Evolutionary conservation across 2,797 vertebrate species (phyloP).

Genomic region (Sebastes matsubarae): DNA sequence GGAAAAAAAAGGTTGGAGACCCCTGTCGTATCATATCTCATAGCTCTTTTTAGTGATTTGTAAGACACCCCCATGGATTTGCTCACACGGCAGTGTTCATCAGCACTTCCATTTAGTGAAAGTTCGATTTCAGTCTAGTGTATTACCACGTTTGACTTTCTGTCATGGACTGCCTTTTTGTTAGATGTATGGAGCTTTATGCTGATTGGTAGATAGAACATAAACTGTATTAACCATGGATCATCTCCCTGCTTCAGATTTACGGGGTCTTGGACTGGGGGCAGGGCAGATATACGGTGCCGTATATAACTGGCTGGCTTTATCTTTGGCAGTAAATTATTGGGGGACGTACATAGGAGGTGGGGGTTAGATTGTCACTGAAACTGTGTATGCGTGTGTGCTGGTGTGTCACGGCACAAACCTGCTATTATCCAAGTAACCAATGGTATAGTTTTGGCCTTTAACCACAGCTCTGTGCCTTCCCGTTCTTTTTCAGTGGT

Average conservation of each 20-base stretch:
- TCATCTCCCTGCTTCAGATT: conserved; percentile 20
- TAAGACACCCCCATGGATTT: background rate
- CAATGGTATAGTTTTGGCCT: conserved; percentile 1
- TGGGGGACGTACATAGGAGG: background rate
- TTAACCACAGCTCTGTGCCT: background rate
- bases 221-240: conserved; percentile 1
- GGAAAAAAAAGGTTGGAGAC: no score
- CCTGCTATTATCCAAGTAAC: conserved; percentile 22
- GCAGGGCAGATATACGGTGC: conserved; percentile 2
- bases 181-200: conserved; percentile 2
- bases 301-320: conserved; percentile 1
- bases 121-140: conserved; percentile 10
- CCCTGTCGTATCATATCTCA: background rate
- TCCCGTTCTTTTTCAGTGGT: background rate
- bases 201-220: conserved; percentile 18
- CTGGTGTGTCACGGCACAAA: background rate
- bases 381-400: background rate
- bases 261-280: background rate
- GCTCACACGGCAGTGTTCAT: conserved; percentile 2
- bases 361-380: background rate
- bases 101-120: conserved; percentile 12
- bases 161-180: background rate
- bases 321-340: conserved; percentile 38
- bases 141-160: background rate
- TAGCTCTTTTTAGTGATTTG: background rate